phyloP scores from a whole-genome alignment of 2,113 vertebrate species.

The Eurypyga helias region DNA sequence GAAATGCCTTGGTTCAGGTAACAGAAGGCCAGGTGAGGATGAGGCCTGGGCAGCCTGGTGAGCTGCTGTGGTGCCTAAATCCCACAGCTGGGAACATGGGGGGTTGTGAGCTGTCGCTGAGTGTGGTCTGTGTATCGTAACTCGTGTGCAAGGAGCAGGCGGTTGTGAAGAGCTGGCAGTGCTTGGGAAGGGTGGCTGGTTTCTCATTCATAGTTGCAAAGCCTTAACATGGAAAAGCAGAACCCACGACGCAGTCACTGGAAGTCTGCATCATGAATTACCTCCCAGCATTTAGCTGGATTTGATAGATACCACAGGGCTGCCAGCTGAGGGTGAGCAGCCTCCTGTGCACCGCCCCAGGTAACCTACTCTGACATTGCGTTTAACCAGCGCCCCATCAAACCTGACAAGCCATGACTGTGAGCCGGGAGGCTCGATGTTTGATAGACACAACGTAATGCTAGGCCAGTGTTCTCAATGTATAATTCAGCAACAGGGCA shows the following conservation, averaged over 20 bases:
- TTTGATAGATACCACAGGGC: not conserved
- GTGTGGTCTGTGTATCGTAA: not conserved
- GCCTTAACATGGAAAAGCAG: not conserved
- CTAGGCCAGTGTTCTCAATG: not conserved
- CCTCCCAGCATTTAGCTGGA: not conserved
- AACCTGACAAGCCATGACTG: not conserved
- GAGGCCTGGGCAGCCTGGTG: not conserved
- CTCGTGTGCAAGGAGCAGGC: not conserved
- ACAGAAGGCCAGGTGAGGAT: too few species aligned
- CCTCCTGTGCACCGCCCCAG: not conserved
- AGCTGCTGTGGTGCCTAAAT: not conserved
- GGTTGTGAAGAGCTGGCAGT: not conserved
- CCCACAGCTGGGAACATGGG: not conserved
- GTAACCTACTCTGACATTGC: not conserved
- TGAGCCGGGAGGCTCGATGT: not conserved
- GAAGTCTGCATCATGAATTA: not conserved
- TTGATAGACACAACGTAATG: not conserved
- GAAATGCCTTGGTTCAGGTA: not conserved
- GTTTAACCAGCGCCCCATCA: not conserved
- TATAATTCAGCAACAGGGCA: constrained; percentile 32
- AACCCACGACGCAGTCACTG: not conserved
- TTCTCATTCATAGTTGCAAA: not conserved
- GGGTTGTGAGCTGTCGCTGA: rapidly evolving
- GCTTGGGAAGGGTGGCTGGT: not conserved
- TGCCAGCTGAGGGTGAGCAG: not conserved